A percentile compares a stretch with the other conserved stretches of the same genome.
These are phyloP conservation scores for Catalaphyllia jardinei DNA, from an alignment of 64 coral and sea anemone genomes.

Conservation along the genomic window DNA sequence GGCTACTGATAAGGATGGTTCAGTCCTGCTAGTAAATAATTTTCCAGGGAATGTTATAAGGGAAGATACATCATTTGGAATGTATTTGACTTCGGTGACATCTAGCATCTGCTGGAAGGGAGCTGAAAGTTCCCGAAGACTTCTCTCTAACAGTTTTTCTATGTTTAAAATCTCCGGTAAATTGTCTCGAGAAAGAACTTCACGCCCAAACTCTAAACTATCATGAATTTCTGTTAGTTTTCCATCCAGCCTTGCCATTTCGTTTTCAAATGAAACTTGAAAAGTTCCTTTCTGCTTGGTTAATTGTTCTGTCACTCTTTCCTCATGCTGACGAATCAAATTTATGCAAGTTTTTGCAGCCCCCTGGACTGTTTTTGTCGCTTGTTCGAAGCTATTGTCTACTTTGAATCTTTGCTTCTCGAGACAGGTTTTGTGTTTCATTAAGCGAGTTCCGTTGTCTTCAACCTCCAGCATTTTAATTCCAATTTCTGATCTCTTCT, in stretches of 20 bases:
- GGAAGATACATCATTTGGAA: neutral
- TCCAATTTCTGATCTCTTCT: neutral
- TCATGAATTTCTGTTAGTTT: neutral
- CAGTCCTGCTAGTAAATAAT: neutral
- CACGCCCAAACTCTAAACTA: neutral
- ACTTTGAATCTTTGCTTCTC: neutral
- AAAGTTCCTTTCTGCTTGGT: neutral
- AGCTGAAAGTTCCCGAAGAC: neutral
- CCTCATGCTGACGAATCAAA: neutral
- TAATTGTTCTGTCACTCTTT: neutral
- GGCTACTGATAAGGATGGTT: neutral
- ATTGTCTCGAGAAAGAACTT: slow-evolving; percentile 8
- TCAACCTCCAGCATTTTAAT: neutral
- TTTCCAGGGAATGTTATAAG: slow-evolving; percentile 2
- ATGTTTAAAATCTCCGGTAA: slow-evolving; percentile 36
- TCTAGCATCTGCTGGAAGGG: neutral
- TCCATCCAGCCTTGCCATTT: neutral
- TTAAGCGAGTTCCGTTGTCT: neutral
- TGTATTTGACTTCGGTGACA: neutral
- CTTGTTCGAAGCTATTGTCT: neutral
- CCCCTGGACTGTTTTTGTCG: neutral
- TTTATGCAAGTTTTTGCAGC: neutral
- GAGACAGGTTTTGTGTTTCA: neutral
- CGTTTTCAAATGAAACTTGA: neutral
- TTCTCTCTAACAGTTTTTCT: neutral